Conservation (phyloP, 1,140 invertebrate genomes). For the Sitophilus oryzae region DNA sequence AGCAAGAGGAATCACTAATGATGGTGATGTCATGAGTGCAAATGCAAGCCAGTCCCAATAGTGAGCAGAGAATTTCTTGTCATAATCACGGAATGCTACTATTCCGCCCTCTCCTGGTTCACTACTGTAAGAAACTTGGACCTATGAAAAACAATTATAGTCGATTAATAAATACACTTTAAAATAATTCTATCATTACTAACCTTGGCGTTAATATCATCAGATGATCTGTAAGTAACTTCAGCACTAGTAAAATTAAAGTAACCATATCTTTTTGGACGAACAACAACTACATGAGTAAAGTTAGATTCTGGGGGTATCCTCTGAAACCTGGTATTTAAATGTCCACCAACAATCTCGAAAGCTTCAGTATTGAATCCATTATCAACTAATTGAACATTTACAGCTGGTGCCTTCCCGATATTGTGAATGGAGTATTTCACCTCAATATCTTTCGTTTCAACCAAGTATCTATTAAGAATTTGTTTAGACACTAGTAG, state of each 20-base stretch:
- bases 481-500: conserved; percentile 82
- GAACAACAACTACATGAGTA: conserved; percentile 86
- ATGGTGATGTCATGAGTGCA: conserved; percentile 92
- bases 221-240: conserved; percentile 79
- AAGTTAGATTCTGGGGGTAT: conserved; percentile 90
- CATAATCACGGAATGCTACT: conserved; percentile 91
- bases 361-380: conserved; percentile 88
- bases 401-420: conserved; percentile 78
- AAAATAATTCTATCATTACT: conserved; percentile 22
- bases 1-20: conserved; percentile 87
- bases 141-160: conserved; percentile 53
- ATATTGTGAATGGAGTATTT: conserved; percentile 85
- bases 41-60: conserved; percentile 96
- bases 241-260: conserved; percentile 97
- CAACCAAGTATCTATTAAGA: conserved; percentile 97
- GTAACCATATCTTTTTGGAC: conserved; percentile 84
- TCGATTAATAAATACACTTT: neutral
- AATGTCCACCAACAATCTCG: conserved; percentile 76
- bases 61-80: conserved; percentile 97
- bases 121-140: conserved; percentile 84
- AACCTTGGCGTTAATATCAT: conserved; percentile 63
- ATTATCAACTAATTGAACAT: conserved; percentile 82
- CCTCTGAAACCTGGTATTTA: conserved; percentile 76
- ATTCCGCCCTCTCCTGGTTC: conserved; percentile 96
- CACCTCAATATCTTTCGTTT: conserved; percentile 93